Percentiles rank a stretch among this genome's conserved stretches.
phyloP scores from a whole-genome alignment of 2,113 vertebrate genomes.

The Camelus dromedarius region DNA sequence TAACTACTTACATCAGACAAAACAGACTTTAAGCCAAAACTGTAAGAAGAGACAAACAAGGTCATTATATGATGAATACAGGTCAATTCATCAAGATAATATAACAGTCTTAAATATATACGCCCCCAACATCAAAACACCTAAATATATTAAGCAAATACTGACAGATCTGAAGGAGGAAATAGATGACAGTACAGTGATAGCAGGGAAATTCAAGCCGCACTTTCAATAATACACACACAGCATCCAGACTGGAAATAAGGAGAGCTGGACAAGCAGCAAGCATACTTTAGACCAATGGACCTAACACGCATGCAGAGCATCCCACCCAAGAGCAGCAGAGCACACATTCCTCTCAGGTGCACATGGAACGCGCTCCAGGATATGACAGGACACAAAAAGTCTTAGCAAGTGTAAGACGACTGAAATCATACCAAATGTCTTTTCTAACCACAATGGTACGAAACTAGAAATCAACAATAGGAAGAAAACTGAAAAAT shows the following conservation, averaged over 20 bases:
- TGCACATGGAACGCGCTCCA: neutral
- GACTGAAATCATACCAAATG: neutral
- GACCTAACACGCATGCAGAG: neutral
- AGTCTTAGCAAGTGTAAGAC: neutral
- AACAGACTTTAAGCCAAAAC: neutral
- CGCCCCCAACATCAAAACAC: too few relatives aligned
- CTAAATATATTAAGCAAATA: neutral
- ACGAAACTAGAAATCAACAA: neutral
- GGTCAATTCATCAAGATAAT: neutral
- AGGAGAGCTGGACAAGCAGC: neutral
- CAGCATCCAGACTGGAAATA: neutral
- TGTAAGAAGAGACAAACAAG: neutral
- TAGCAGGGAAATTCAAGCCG: neutral
- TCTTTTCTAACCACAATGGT: neutral
- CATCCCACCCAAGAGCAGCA: neutral
- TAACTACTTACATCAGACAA: neutral
- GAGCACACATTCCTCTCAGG: neutral
- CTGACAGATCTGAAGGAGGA: neutral
- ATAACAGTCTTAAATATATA: neutral
- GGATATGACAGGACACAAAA: neutral
- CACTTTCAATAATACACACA: neutral
- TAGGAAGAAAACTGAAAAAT: neutral
- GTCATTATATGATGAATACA: neutral
- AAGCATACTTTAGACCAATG: neutral
- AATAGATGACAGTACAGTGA: neutral